Percentiles rank a stretch among this genome's conserved stretches.
Evolutionary conservation across 2,113 vertebrate genomes (phyloP).

Genomic region (Microtus oregoni): DNA sequence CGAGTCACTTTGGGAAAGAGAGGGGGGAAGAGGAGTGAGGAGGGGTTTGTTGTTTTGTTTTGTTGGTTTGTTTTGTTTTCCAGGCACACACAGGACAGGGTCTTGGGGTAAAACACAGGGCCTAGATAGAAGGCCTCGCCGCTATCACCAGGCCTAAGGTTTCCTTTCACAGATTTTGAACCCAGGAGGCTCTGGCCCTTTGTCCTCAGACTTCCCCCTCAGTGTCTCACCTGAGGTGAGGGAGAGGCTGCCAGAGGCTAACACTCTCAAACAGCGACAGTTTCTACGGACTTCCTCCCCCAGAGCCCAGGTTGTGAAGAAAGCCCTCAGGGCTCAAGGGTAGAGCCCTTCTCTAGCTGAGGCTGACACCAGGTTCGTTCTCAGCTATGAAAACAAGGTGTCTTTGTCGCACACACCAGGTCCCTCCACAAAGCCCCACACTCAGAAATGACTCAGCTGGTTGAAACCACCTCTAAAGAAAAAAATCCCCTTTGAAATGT

Average conservation of each 20-base stretch:
- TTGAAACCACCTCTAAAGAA: conserved; percentile 5
- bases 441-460: background rate
- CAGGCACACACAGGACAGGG: background rate
- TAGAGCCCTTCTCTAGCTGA: background rate
- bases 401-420: background rate
- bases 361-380: background rate
- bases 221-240: background rate
- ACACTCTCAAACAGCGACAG: background rate
- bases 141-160: background rate
- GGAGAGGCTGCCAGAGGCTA: too few species aligned
- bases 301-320: background rate
- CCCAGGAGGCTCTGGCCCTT: background rate
- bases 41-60: background rate
- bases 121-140: background rate
- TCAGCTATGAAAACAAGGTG: background rate
- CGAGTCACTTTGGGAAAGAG: background rate
- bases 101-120: background rate
- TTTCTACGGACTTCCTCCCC: background rate
- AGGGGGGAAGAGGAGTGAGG: accelerated
- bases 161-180: background rate
- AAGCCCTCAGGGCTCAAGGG: background rate
- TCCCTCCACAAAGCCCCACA: background rate
- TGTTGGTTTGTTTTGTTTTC: background rate
- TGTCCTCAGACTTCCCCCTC: background rate
- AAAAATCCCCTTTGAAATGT: background rate